Conservation (phyloP, 2,888 invertebrate genomes). For the Athetis lepigone region DNA sequence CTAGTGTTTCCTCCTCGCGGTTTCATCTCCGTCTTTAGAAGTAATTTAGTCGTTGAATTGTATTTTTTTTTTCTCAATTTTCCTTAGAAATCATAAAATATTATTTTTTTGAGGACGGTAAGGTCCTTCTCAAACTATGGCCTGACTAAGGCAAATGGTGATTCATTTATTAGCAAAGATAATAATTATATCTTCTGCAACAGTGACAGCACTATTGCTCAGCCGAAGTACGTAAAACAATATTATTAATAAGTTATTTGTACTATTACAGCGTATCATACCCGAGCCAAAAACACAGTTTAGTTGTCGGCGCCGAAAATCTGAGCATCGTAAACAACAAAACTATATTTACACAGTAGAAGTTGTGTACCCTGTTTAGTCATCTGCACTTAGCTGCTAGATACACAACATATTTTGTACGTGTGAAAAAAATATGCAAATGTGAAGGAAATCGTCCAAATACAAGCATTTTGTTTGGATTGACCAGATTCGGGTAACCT, state of each 20-base stretch:
- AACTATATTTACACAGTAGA: neutral
- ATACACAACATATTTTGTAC: conserved; percentile 7
- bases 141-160: no score
- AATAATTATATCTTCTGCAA: no score
- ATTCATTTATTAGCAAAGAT: no score
- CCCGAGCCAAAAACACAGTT: neutral
- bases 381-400: conserved; percentile 21
- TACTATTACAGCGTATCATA: neutral
- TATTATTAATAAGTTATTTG: neutral
- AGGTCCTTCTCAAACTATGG: no score
- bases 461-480: neutral
- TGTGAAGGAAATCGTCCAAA: conserved; percentile 15
- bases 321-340: neutral
- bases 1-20: no score
- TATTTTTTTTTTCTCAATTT: no score
- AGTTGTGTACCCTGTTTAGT: conserved; percentile 23
- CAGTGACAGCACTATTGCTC: no score
- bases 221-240: no score
- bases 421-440: conserved; percentile 42
- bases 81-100: no score
- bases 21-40: no score
- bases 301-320: conserved; percentile 14
- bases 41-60: no score
- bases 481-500: neutral
- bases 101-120: no score